Evolutionary conservation across 2,888 invertebrate species (phyloP).

Genomic region (Nudaria mundana): DNA sequence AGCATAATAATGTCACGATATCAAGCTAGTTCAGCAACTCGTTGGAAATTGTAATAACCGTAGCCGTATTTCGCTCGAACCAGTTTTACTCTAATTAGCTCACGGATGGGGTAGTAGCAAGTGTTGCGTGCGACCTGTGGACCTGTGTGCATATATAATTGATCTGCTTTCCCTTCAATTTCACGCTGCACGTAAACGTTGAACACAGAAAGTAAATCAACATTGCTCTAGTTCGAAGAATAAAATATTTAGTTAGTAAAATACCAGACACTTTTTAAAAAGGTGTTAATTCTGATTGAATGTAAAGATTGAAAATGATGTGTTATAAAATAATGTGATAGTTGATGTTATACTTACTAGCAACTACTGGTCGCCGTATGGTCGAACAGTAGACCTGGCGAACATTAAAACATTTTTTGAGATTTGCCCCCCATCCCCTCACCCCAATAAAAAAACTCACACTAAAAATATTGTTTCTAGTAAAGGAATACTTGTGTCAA

Average conservation of each 20-base stretch:
- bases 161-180: slow-evolving; percentile 60
- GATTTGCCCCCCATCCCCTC: too few relatives aligned
- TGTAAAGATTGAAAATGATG: too few relatives aligned
- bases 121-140: slow-evolving; percentile 51
- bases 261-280: too few relatives aligned
- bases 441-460: too few relatives aligned
- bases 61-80: slow-evolving; percentile 42
- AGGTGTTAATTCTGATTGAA: too few relatives aligned
- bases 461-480: too few relatives aligned
- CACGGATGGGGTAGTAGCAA: slow-evolving; percentile 41
- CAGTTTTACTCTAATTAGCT: slow-evolving; percentile 44
- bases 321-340: too few relatives aligned
- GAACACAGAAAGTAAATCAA: slow-evolving; percentile 35
- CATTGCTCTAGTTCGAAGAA: slow-evolving; percentile 28
- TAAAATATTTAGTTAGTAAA: slow-evolving; percentile 21
- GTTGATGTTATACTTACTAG: too few relatives aligned
- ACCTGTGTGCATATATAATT: slow-evolving; percentile 62
- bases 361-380: too few relatives aligned
- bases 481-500: too few relatives aligned
- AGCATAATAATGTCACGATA: slow-evolving; percentile 38
- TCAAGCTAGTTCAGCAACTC: slow-evolving; percentile 18
- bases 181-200: slow-evolving; percentile 40
- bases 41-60: slow-evolving; percentile 40
- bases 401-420: too few relatives aligned
- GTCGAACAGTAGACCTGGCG: too few relatives aligned